phyloP scores from a whole-genome alignment of 1,140 invertebrate species.

The Acromyrmex heyeri region DNA sequence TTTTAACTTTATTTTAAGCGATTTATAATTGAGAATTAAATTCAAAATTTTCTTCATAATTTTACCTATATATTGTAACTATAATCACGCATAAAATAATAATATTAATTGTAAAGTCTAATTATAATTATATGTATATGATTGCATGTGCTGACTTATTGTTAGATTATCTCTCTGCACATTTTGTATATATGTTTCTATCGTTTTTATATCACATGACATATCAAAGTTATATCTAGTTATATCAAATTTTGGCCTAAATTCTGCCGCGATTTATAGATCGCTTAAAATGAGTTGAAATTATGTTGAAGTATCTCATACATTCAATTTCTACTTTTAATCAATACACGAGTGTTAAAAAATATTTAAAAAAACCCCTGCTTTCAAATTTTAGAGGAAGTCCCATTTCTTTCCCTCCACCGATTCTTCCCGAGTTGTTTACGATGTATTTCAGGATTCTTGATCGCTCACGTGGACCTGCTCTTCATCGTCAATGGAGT shows the following conservation, averaged over 20 bases:
- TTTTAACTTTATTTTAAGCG: neutral
- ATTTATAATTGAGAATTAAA: neutral
- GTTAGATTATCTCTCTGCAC: too few species aligned
- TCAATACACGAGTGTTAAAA: neutral
- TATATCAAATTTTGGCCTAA: neutral
- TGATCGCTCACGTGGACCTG: conserved; percentile 46
- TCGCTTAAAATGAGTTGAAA: neutral
- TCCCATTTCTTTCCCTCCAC: neutral
- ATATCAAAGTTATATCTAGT: neutral
- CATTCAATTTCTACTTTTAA: neutral
- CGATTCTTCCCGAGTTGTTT: conserved; percentile 32
- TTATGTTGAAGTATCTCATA: neutral
- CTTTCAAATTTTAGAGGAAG: conserved; percentile 5
- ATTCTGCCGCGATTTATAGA: neutral
- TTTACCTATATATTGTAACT: neutral
- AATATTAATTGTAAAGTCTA: conserved; percentile 1
- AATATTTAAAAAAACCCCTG: neutral
- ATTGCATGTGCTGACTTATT: neutral
- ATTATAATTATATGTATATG: neutral
- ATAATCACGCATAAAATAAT: conserved; percentile 2
- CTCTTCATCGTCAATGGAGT: conserved; percentile 47
- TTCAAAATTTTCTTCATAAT: neutral
- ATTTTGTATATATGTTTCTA: neutral
- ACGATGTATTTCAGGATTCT: conserved; percentile 58
- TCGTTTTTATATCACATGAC: neutral